Conservation (phyloP, 2,888 invertebrate species). For the Hermodice carunculata region DNA sequence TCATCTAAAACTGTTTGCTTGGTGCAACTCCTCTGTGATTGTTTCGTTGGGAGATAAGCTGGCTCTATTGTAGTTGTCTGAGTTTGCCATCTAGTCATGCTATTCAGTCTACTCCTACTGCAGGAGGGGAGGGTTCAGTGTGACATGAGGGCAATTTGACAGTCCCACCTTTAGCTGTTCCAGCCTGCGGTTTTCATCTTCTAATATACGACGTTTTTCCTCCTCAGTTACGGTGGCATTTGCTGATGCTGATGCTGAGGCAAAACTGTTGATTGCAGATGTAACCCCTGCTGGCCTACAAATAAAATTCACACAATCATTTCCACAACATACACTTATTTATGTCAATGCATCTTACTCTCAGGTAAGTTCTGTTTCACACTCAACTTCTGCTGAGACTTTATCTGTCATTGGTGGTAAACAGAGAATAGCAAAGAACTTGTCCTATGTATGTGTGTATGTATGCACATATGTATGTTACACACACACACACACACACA, state of each 20-base stretch:
- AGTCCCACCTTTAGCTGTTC: conserved; percentile 90
- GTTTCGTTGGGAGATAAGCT: too few species aligned
- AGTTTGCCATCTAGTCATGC: too few species aligned
- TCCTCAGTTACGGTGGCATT: conserved; percentile 85
- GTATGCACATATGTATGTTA: too few species aligned
- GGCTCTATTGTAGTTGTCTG: too few species aligned
- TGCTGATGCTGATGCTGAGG: conserved; percentile 19
- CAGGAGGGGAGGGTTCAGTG: background rate
- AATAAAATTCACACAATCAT: background rate
- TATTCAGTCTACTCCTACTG: too few species aligned
- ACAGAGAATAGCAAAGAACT: background rate
- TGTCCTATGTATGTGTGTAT: too few species aligned
- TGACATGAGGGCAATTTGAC: background rate
- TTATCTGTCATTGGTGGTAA: background rate
- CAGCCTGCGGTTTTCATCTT: conserved; percentile 96
- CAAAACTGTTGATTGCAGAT: conserved; percentile 54
- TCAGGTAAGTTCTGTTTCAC: too few species aligned
- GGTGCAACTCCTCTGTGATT: too few species aligned
- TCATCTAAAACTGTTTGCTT: too few species aligned
- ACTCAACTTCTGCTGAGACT: background rate
- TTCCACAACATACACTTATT: too few species aligned
- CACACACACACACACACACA: too few species aligned
- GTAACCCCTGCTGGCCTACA: conserved; percentile 55
- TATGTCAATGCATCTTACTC: too few species aligned
- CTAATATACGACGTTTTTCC: conserved; percentile 87